Conservation (phyloP, 2,113 vertebrate genomes). For the Albula glossodonta region DNA sequence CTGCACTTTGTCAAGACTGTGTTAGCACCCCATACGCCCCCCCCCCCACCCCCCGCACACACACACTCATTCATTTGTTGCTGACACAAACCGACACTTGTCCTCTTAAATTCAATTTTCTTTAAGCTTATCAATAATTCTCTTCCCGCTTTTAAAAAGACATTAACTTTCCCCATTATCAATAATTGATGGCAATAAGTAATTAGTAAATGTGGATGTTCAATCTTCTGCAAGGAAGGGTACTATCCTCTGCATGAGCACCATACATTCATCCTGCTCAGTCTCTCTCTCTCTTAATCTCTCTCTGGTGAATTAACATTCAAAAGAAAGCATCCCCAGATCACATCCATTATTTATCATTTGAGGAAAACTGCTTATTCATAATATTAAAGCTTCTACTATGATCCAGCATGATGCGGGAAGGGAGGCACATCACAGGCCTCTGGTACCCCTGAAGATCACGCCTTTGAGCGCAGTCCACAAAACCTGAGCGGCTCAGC, state of each 20-base stretch:
- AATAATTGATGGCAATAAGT: background rate
- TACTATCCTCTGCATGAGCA: no score
- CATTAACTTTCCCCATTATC: slow-evolving; percentile 20
- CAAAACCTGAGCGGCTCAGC: no score
- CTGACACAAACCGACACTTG: background rate
- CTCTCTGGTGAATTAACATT: background rate
- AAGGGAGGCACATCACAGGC: background rate
- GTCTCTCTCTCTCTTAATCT: slow-evolving; percentile 3
- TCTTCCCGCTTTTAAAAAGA: background rate
- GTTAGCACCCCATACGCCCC: background rate
- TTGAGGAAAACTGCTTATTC: background rate
- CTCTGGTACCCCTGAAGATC: background rate
- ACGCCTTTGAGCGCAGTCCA: background rate
- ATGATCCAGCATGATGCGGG: no score
- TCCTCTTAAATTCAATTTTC: background rate
- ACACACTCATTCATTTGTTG: background rate
- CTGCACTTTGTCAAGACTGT: background rate
- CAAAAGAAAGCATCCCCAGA: background rate
- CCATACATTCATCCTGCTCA: background rate
- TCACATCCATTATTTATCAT: background rate
- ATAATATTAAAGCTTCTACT: no score
- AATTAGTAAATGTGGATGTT: background rate
- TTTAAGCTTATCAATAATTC: background rate
- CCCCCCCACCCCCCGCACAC: background rate
- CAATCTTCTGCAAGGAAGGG: background rate